Evolutionary conservation across 1,140 invertebrate species (phyloP), one percentile per base, ranked within the genome.

Genomic region (Anthonomus grandis): DNA sequence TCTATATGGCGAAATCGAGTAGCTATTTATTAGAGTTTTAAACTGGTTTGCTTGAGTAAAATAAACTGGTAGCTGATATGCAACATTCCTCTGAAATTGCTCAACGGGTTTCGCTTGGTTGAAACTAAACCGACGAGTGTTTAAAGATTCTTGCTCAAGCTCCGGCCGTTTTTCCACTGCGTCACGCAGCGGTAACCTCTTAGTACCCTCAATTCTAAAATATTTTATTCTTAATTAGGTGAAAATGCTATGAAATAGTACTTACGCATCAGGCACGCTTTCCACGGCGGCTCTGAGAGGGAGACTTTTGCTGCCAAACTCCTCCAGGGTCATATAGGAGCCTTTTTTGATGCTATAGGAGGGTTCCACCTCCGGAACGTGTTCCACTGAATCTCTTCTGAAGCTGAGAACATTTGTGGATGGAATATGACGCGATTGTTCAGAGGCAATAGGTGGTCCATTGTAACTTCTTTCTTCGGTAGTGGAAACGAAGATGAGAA

Each of bases 131-230:
- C n/a, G 17, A 8, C 3, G 18, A 50, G n/a, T 45, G 45, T 22
- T 47, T 23, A 13, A 22, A 47, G 15, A 15, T 36, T 13, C 9
- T 42, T 19, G 22, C 61, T 85, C 79, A 8, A 81, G 81, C 2
- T 74, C 66, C 15, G 79, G 79, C 39, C 84, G 74, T 64, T 79
- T 81, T 72, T 88, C 85, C 0, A 88, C 85, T 0, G 86, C 82
- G 68, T 86, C 84, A 65, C 86, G 74, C 19, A 87, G 59, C 3
- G 79, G 77, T 44, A 78, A 48, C 60, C 73, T 63, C 63, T 62
- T 62, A 12, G 65, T 60, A 27, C 60, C 44, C 19, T 63, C 50
- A 13, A 45, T 62, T 44, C 65, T 70, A 17, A 4, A 57, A 37
- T 9, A 59, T 58, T 41, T 38, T 12, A 37, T 12, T 12, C 21